Evolutionary conservation across 1,140 invertebrate species (phyloP).

Genomic region (Colletes gigas): DNA sequence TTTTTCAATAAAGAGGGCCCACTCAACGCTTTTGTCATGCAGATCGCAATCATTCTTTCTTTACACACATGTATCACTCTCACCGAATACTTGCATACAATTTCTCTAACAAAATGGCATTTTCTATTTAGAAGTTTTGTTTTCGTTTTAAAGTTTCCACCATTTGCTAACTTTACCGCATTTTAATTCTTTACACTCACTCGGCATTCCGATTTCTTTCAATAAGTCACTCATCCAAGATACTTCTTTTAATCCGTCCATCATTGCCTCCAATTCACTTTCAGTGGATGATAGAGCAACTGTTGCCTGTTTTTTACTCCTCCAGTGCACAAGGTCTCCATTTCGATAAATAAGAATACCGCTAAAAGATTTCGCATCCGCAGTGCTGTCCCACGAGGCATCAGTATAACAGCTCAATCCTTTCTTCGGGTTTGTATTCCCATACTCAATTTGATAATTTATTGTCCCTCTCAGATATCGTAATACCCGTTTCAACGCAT

Average conservation of each 20-base stretch:
- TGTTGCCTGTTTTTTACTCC: too few relatives aligned
- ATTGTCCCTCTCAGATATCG: too few relatives aligned
- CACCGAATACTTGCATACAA: neutral
- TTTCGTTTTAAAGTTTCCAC: constrained; percentile 23
- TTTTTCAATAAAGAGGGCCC: neutral
- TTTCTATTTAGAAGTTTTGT: constrained; percentile 23
- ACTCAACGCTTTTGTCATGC: constrained; percentile 14
- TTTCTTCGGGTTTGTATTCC: too few relatives aligned
- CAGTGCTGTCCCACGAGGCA: too few relatives aligned
- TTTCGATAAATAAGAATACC: too few relatives aligned
- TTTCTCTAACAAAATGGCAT: neutral
- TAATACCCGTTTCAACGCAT: too few relatives aligned
- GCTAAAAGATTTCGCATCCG: too few relatives aligned
- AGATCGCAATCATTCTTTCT: neutral
- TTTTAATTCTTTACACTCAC: neutral
- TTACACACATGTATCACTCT: neutral
- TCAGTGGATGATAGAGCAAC: constrained; percentile 5
- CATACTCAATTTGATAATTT: too few relatives aligned
- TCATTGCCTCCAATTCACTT: constrained; percentile 8
- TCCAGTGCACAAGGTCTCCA: too few relatives aligned
- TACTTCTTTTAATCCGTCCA: constrained; percentile 16
- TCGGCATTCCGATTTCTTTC: neutral
- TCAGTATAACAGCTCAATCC: too few relatives aligned
- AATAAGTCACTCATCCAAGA: neutral
- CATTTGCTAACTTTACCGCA: constrained; percentile 9